phyloP scores from a whole-genome alignment of 92 coral and sea anemone species.

The Ricordea florida region DNA sequence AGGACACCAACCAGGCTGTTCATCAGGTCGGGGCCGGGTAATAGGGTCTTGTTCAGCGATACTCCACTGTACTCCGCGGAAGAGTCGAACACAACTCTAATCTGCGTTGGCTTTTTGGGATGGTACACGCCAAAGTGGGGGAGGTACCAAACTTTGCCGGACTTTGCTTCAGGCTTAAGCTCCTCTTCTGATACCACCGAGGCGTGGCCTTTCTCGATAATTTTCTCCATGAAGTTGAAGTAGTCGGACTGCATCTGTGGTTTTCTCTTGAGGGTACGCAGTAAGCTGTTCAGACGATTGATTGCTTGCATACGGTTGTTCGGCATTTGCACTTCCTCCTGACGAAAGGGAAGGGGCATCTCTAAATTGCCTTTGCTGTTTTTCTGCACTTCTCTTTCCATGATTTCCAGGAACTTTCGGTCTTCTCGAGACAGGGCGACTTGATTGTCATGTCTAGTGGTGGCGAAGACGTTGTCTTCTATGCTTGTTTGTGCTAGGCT shows the following conservation, averaged over 20 bases:
- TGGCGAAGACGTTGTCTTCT: constrained; percentile 8
- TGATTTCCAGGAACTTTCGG: constrained; percentile 26
- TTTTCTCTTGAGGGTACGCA: constrained; percentile 40
- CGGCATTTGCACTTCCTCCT: constrained; percentile 44
- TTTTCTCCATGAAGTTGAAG: constrained; percentile 63
- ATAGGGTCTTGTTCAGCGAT: constrained; percentile 58
- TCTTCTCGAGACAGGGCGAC: constrained; percentile 45
- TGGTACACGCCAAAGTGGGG: constrained; percentile 66
- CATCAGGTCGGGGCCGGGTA: constrained; percentile 66
- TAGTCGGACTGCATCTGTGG: constrained; percentile 65
- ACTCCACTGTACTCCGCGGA: constrained; percentile 38
- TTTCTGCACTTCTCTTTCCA: constrained; percentile 57
- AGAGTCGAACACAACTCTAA: constrained; percentile 66
- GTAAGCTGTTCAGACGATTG: constrained; percentile 47
- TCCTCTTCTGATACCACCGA: constrained; percentile 34
- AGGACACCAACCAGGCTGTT: constrained; percentile 60
- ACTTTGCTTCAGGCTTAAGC: neutral
- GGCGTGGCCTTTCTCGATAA: constrained; percentile 64
- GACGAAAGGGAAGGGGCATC: constrained; percentile 69
- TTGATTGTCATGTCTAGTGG: constrained; percentile 30
- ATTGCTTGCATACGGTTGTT: constrained; percentile 61
- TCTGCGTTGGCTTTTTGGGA: constrained; percentile 53
- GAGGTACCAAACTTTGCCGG: constrained; percentile 56
- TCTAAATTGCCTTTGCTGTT: constrained; percentile 68
- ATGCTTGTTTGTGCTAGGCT: neutral